A percentile compares a stretch with the other conserved stretches of the same genome.
These are phyloP conservation scores for Polymixis lichenea DNA, from an alignment of 2,888 invertebrate genomes.

Conservation along the genomic window DNA sequence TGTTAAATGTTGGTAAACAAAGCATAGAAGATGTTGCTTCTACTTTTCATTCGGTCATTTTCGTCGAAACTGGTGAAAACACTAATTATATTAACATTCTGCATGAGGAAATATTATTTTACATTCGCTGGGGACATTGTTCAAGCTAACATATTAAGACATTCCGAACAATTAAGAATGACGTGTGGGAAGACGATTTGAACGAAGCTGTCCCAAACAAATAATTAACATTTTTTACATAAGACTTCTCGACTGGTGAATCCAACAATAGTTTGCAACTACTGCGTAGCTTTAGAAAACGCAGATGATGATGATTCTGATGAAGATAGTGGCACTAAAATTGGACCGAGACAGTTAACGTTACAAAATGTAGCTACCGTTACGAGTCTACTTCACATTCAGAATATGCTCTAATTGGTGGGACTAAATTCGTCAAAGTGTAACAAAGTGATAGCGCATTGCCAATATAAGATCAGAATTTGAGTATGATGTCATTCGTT, in stretches of 20 bases:
- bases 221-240: constrained; percentile 33
- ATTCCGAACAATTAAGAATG: constrained; percentile 44
- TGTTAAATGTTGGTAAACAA: neutral
- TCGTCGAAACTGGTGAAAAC: neutral
- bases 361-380: constrained; percentile 2
- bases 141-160: neutral
- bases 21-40: neutral
- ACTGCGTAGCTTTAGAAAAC: neutral
- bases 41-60: neutral
- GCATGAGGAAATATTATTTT: constrained; percentile 1
- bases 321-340: neutral
- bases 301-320: neutral
- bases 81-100: neutral
- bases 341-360: neutral
- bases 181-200: constrained; percentile 39
- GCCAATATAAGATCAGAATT: constrained; percentile 44
- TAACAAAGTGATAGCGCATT: constrained; percentile 21
- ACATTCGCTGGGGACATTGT: neutral
- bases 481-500: constrained; percentile 72
- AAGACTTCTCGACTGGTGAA: neutral
- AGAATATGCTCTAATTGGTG: constrained; percentile 15
- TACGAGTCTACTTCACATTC: constrained; percentile 10
- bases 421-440: constrained; percentile 22
- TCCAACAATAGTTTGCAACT: neutral
- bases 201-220: constrained; percentile 27